phyloP scores from a whole-genome alignment of 2,113 vertebrate species.

The Xiphias gladius region DNA sequence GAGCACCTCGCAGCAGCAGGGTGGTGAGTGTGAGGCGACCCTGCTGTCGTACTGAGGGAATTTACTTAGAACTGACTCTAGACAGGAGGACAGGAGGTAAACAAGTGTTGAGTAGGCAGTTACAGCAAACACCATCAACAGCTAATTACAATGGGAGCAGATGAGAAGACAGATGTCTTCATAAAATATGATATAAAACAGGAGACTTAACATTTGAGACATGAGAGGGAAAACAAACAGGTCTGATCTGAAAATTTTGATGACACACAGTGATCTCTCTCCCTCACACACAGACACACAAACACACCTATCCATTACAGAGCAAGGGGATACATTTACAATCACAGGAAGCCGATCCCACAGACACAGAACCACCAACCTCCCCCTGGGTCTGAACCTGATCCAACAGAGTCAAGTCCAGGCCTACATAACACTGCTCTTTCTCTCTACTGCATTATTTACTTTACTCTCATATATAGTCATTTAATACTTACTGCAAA shows the following conservation, averaged over 20 bases:
- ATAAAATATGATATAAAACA: neutral
- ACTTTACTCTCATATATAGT: neutral
- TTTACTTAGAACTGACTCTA: neutral
- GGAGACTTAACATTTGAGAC: neutral
- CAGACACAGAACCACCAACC: slow-evolving; percentile 52
- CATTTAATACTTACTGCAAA: too few relatives aligned
- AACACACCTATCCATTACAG: slow-evolving; percentile 42
- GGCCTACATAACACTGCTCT: slow-evolving; percentile 2
- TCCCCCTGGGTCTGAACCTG: slow-evolving; percentile 64
- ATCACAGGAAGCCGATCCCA: slow-evolving; percentile 78
- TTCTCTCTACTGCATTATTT: slow-evolving; percentile 2
- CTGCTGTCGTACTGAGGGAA: neutral
- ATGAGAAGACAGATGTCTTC: slow-evolving; percentile 3
- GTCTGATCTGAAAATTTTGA: slow-evolving; percentile 20
- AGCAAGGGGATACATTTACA: slow-evolving; percentile 69
- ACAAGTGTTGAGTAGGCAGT: neutral
- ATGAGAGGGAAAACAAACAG: slow-evolving; percentile 38
- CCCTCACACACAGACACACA: slow-evolving; percentile 22
- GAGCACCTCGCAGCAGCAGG: too few relatives aligned
- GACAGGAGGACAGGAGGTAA: neutral
- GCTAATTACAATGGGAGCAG: neutral
- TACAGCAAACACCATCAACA: neutral
- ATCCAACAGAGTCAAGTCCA: slow-evolving; percentile 55
- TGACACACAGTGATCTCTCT: slow-evolving; percentile 41
- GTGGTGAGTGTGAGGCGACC: neutral